phyloP scores from a whole-genome alignment of 2,113 vertebrate genomes.

The Rhipidura dahli region DNA sequence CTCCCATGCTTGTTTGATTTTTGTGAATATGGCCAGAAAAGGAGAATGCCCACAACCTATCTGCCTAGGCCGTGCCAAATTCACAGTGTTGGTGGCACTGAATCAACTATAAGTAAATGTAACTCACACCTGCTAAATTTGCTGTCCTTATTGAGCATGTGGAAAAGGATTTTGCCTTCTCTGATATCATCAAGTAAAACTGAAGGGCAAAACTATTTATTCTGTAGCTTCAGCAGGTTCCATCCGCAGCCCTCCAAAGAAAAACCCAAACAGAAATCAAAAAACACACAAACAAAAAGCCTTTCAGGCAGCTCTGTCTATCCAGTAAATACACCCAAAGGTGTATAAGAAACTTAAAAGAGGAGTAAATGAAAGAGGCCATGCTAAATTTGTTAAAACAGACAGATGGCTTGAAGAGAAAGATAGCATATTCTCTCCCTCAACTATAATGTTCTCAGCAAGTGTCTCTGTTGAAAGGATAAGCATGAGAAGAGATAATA shows the following conservation, averaged over 20 bases:
- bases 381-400: conserved; percentile 28
- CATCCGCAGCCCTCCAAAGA: rapidly evolving
- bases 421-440: conserved; percentile 20
- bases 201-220: neutral
- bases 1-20: neutral
- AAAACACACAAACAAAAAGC: neutral
- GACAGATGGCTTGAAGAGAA: conserved; percentile 44
- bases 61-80: neutral
- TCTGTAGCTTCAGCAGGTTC: neutral
- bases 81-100: neutral
- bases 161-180: neutral
- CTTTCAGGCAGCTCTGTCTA: neutral
- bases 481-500: conserved; percentile 46
- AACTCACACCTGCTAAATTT: neutral
- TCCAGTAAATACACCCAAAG: neutral
- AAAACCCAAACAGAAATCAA: neutral
- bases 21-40: neutral
- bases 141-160: neutral
- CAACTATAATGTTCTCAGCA: conserved; percentile 41
- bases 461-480: conserved; percentile 25
- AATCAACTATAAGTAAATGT: neutral
- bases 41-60: neutral
- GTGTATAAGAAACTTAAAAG: neutral
- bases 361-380: neutral
- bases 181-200: neutral